Conservation (phyloP, 2,888 invertebrate genomes). For the Nomada goodeniana region DNA sequence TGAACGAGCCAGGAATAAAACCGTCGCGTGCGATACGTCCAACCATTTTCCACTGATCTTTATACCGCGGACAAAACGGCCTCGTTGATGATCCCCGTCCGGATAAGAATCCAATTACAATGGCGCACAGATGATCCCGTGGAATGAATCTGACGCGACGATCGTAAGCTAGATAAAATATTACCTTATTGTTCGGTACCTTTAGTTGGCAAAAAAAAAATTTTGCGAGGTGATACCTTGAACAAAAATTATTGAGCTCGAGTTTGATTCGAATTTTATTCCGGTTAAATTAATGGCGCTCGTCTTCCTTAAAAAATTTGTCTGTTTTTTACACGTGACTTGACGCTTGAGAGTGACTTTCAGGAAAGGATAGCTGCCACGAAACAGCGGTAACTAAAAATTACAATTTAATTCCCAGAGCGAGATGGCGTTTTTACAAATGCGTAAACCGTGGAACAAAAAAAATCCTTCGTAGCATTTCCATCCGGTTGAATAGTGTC, state of each 20-base stretch:
- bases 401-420: neutral
- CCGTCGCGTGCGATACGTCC: slow-evolving; percentile 17
- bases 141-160: slow-evolving; percentile 4
- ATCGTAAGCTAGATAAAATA: neutral
- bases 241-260: too few species aligned
- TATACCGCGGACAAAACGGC: slow-evolving; percentile 39
- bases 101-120: slow-evolving; percentile 64
- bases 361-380: too few species aligned
- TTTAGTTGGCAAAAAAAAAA: too few species aligned
- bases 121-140: slow-evolving; percentile 27
- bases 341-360: too few species aligned
- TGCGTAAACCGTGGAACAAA: neutral
- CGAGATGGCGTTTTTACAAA: neutral
- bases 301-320: too few species aligned
- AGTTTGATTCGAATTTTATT: too few species aligned
- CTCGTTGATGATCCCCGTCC: slow-evolving; percentile 57
- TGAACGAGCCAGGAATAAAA: slow-evolving; percentile 55
- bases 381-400: neutral
- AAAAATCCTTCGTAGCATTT: slow-evolving; percentile 18
- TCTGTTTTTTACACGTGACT: too few species aligned
- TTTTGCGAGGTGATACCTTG: too few species aligned
- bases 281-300: too few species aligned
- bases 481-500: slow-evolving; percentile 4
- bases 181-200: neutral
- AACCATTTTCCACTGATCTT: slow-evolving; percentile 54